A percentile compares a stretch with the other conserved stretches of the same genome.
Evolutionary conservation across 2,797 vertebrate genomes (phyloP).

Genomic region (Scarus forsteni): DNA sequence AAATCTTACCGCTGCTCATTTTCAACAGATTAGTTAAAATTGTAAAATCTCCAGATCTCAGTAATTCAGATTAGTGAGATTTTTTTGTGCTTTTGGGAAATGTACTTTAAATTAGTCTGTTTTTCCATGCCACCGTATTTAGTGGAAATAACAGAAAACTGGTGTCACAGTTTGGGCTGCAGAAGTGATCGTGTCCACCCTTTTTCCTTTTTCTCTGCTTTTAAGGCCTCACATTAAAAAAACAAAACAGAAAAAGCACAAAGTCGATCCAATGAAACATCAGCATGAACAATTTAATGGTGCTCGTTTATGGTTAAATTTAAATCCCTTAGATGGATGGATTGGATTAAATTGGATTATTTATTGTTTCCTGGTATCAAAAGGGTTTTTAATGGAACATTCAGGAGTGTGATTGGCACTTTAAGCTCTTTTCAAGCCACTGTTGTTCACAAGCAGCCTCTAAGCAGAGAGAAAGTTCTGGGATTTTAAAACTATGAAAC

Average conservation of each 20-base stretch:
- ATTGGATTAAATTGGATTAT: slow-evolving; percentile 2
- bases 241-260: slow-evolving; percentile 63
- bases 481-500: slow-evolving; percentile 28
- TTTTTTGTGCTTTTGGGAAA: no score
- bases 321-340: background rate
- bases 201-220: slow-evolving; percentile 53
- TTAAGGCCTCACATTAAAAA: slow-evolving; percentile 22
- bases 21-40: no score
- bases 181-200: slow-evolving; percentile 31
- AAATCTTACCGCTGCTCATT: no score
- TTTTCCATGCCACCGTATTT: background rate
- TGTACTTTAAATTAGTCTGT: no score
- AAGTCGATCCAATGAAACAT: slow-evolving; percentile 17
- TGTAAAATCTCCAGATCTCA: no score
- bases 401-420: slow-evolving; percentile 44
- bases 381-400: slow-evolving; percentile 8
- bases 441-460: slow-evolving; percentile 19
- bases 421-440: slow-evolving; percentile 25
- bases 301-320: slow-evolving; percentile 2
- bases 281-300: slow-evolving; percentile 17
- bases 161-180: slow-evolving; percentile 41
- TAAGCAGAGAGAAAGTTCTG: slow-evolving; percentile 56
- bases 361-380: background rate
- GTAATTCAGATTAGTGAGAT: no score
- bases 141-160: background rate